Base-by-base conservation (phyloP, 2,113 vertebrate species). In the Dromaius novaehollandiae region DNA sequence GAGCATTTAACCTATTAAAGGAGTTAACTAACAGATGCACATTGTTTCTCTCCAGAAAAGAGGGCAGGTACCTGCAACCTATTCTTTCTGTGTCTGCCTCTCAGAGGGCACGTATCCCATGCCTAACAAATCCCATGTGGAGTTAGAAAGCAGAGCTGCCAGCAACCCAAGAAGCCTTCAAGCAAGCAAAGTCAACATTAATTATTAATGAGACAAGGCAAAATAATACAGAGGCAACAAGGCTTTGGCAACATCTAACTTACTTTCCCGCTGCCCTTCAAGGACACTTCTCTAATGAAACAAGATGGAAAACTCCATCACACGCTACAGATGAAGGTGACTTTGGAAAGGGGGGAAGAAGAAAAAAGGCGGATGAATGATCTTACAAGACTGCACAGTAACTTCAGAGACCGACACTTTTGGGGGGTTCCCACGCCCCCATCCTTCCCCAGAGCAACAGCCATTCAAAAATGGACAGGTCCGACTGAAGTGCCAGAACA, bases 241-340 rank as follows among this genome's bases (percentile, higher is more conserved):
- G 77, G 90, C 53, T 4, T 17, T 74, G 84, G 86, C 81, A 94
- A 78, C 85, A 77, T 32, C 25, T 8, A 15, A 15, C 90, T 34
- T 21, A n/a, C 71, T 56, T 53, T 36, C 73, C 80, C 85, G 76
- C 87, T 84, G 85, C 88, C 78, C 93, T 94, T 79, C 38, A 64
- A 74, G 85, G 85, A 26, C 20, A 25, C 70, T 22, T 17, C 42
- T 18, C 15, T 28, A 82, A 21, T 5, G 28, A 63, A 93, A 92
- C 4, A 13, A 55, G 53, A 77, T 73, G 93, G 83, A 91, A 96
- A 96, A 89, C 87, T 85, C 81, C 76, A 9, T 40, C 24, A 22
- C 2, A 7, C 4, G 18, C 53, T 82, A 81, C 66, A 61, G 21
- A 32, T 1, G 42, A 40, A 95, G 64, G 91, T 10, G 74, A 80